A percentile compares a stretch with the other conserved stretches of the same genome.
phyloP scores from a whole-genome alignment of 2,888 invertebrate genomes.

The Labia minor region DNA sequence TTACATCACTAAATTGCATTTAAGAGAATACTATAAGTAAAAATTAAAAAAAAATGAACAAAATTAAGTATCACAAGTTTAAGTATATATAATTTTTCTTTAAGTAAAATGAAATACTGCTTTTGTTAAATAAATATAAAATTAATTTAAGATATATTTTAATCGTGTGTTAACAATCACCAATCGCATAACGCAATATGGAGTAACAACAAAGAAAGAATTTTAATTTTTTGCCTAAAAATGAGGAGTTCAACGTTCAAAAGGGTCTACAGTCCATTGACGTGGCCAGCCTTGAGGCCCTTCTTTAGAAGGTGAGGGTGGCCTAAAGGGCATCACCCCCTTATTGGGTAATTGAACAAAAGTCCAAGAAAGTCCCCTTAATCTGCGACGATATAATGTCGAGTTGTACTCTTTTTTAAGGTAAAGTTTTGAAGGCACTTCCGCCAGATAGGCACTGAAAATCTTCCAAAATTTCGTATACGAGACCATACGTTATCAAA shows the following conservation, averaged over 20 bases:
- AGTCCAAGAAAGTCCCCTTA: not conserved
- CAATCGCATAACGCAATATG: not conserved
- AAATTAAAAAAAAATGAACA: not conserved
- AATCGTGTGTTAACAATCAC: conserved; percentile 1
- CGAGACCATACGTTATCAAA: not conserved
- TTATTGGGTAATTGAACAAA: not conserved
- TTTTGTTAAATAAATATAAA: not conserved
- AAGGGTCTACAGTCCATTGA: not conserved
- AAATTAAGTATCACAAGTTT: not conserved
- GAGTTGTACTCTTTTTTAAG: not conserved
- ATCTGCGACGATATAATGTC: not conserved
- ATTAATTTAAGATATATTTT: not conserved
- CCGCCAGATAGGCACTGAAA: not conserved
- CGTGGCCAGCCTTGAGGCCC: conserved; percentile 5
- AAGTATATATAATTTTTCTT: not conserved
- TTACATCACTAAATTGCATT: not conserved
- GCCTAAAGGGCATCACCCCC: conserved; percentile 1
- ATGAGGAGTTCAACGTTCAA: not conserved
- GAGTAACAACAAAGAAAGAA: not conserved
- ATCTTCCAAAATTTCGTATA: not conserved
- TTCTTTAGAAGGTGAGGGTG: not conserved
- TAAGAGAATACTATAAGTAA: not conserved
- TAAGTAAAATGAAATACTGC: no score
- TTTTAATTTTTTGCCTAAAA: not conserved
- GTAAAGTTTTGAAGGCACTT: not conserved